Base-by-base conservation (phyloP, 2,888 invertebrate species). In the Beris morrisii region DNA sequence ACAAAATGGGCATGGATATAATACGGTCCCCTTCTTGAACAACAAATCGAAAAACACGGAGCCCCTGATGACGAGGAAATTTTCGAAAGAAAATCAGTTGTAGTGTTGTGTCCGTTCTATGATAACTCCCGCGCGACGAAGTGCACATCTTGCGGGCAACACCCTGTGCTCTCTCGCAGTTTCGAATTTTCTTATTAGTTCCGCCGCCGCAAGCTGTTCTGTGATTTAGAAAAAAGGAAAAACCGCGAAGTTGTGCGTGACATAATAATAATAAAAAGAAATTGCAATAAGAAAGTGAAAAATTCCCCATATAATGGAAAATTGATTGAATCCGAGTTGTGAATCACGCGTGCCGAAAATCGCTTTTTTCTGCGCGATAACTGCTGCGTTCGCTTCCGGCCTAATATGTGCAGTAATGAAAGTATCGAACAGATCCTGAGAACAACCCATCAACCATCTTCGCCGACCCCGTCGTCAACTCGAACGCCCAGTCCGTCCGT, bases 1-100 rank as follows among this genome's bases (percentile, higher is more conserved):
- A 61, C 61, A 61, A 61, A 61, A 50, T 61, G 61, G 61, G 61
- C 61, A 61, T 50, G 61, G 61, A 50, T 61, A 50, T 50, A 50
- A 61, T n/a, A 22, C 28, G 52, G 13, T 22, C 11, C 53, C 22
- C 53, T 46, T 30, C 30, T 30, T 31, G 30, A 53, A 30, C 53
- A 11, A 22, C 28, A 28, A 28, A 5, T 22, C 7, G n/a, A 48
- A 15, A 6, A 48, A 15, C 4, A 13, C 5, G 5, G 1, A 13
- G 9, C 48, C 5, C 13, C 3, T 3, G 5, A 38, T 7, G 9
- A 38, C 38, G 38, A 38, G 38, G 9, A 38, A 38, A 38, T 38
- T 38, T 9, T 9, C 38, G 9, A 7, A 5, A 38, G 5, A 38
- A 50, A 9, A 50, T 50, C 50, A 50, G 9, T 50, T 50, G n/a